A percentile compares a stretch with the other conserved stretches of the same genome.
Evolutionary conservation across 2,113 vertebrate genomes (phyloP).

Genomic region (Epinephelus cyanopodus): DNA sequence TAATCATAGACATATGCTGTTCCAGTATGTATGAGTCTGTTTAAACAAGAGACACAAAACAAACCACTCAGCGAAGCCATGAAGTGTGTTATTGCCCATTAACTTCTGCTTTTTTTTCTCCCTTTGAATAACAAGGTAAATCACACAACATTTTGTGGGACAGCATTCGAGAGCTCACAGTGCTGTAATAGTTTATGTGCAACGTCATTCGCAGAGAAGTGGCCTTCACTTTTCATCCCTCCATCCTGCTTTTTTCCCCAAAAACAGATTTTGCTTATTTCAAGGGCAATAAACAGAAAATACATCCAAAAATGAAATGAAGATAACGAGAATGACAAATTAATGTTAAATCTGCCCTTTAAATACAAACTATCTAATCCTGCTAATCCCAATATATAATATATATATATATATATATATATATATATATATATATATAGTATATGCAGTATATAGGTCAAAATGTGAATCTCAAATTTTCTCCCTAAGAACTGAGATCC

Average conservation of each 20-base stretch:
- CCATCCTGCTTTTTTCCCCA: not conserved
- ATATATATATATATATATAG: too few species aligned
- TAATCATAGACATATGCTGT: constrained; percentile 44
- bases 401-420: too few species aligned
- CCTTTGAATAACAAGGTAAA: constrained; percentile 5
- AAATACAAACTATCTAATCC: not conserved
- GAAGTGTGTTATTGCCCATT: constrained; percentile 34
- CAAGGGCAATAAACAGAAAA: not conserved
- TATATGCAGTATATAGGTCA: too few species aligned
- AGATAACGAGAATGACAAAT: not conserved
- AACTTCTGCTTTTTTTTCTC: constrained; percentile 22
- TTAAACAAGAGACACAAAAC: constrained; percentile 32
- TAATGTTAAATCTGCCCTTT: not conserved
- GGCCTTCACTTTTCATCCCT: not conserved
- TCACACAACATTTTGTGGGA: not conserved
- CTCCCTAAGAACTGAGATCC: too few species aligned
- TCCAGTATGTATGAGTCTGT: constrained; percentile 21
- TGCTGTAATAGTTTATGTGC: not conserved
- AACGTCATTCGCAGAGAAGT: accelerated
- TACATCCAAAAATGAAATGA: not conserved
- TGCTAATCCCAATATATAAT: not conserved
- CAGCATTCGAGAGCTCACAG: not conserved
- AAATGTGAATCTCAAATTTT: too few species aligned
- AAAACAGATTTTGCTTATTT: not conserved
- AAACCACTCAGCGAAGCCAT: constrained; percentile 29